Evolutionary conservation across 2,888 invertebrate genomes (phyloP).

Genomic region (Tiliacea aurago): DNA sequence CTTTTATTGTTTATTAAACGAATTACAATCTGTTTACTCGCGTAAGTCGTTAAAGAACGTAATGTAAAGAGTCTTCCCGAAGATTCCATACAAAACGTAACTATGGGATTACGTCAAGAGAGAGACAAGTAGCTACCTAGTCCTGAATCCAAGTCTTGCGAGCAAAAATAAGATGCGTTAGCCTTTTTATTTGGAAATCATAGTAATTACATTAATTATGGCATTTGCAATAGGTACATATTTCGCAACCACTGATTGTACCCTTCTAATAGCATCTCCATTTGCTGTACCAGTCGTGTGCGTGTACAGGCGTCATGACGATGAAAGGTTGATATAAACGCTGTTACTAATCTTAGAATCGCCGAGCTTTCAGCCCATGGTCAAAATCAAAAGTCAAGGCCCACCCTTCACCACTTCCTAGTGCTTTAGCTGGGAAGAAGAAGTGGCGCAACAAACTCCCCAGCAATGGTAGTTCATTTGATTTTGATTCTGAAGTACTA

Average conservation of each 20-base stretch:
- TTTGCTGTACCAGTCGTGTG: background rate
- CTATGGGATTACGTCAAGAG: background rate
- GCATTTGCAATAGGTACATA: background rate
- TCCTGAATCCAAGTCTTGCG: background rate
- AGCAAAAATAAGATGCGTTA: background rate
- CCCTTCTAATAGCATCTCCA: background rate
- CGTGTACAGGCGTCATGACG: background rate
- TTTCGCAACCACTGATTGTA: background rate
- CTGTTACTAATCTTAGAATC: conserved; percentile 11
- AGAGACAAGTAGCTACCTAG: too few relatives aligned
- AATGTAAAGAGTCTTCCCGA: background rate
- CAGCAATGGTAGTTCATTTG: too few relatives aligned
- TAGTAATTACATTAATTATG: background rate
- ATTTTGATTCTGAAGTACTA: conserved; percentile 9
- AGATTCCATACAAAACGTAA: background rate
- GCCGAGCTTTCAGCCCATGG: conserved; percentile 1
- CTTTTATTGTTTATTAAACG: conserved; percentile 1
- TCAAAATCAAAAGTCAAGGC: too few relatives aligned
- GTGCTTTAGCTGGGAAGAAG: too few relatives aligned
- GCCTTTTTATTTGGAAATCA: conserved; percentile 3
- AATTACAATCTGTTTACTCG: background rate
- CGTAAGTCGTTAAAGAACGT: background rate
- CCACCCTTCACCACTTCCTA: too few relatives aligned
- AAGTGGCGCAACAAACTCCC: too few relatives aligned
- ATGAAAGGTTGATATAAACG: background rate